Percentiles rank a stretch among this genome's conserved stretches.
Evolutionary conservation across 2,797 vertebrate genomes (phyloP).

Genomic region (Trematomus bernacchii): DNA sequence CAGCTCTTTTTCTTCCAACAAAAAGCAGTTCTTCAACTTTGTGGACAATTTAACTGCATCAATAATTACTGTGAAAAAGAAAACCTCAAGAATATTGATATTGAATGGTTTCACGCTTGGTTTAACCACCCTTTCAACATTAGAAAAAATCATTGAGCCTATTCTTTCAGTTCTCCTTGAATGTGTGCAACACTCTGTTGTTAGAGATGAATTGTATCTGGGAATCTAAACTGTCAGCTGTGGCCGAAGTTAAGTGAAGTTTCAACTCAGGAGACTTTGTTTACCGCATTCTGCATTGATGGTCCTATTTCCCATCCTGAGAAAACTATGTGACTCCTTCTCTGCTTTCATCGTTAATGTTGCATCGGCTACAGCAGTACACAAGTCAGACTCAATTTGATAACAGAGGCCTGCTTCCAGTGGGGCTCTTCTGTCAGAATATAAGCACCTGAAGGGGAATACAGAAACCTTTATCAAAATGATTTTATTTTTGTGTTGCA

Average conservation of each 20-base stretch:
- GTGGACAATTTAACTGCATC: constrained; percentile 39
- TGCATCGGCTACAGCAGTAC: constrained; percentile 50
- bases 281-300: constrained; percentile 51
- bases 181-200: constrained; percentile 27
- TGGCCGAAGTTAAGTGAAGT: constrained; percentile 61
- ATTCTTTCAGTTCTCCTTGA: constrained; percentile 57
- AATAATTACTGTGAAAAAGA: constrained; percentile 56
- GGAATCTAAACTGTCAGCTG: constrained; percentile 55
- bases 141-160: constrained; percentile 57
- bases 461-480: constrained; percentile 5
- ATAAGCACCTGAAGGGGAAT: constrained; percentile 1
- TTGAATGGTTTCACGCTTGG: constrained; percentile 58
- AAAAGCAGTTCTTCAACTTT: constrained; percentile 36
- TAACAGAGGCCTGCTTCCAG: constrained; percentile 23
- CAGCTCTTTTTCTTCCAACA: constrained; percentile 37
- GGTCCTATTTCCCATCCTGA: constrained; percentile 29
- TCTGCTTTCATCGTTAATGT: constrained; percentile 58
- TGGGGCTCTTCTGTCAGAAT: constrained; percentile 28
- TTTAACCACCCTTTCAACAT: constrained; percentile 64
- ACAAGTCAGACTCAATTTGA: constrained; percentile 53
- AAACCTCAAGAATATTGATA: constrained; percentile 59
- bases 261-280: constrained; percentile 47
- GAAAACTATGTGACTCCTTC: constrained; percentile 36
- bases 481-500: constrained; percentile 2
- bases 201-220: constrained; percentile 53